Base-by-base conservation (phyloP, 2,797 vertebrate species). In the Fundulus diaphanus region DNA sequence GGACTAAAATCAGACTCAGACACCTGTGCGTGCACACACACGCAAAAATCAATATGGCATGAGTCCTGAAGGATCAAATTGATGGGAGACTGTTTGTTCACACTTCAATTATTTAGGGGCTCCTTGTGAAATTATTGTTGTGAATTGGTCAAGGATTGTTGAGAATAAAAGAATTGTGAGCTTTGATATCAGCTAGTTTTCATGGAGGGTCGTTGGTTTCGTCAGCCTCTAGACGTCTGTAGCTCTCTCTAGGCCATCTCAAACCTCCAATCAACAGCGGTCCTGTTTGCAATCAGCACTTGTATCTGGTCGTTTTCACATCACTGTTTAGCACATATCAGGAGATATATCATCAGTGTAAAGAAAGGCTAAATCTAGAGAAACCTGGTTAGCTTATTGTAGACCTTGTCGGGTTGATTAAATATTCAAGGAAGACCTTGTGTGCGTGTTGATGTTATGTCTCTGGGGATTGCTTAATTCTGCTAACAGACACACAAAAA, bases 401-500 rank as follows among this genome's bases (percentile, higher is more conserved):
- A 73, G 67, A 56, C 76, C 80, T 86, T 80, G 59, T 72, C 49
- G 70, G 73, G 24, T 82, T 85, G 66, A 85, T 89, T 92, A 88
- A 90, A 93, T 89, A 92, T 94, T 93, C 90, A 91, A 83, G 72
- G 61, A 83, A 81, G 88, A 89, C 86, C 82, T 84, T 90, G 91
- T 84, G 87, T 76, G n/a, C n/a, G 79, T 91, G 91, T 93, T 90
- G 89, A 91, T 92, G 91, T 92, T 91, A 33, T 69, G 90, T 93
- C 91, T 90, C 89, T 1, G 24, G 90, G 88, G 92, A 83, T 90
- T 90, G 89, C 90, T 91, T 90, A 90, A 92, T 93, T 93, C 90
- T 92, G 94, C 90, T 92, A 91, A 92, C 90, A 87, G 88, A 93
- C 91, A 92, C 91, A 92, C 79, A 88, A 91, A 90, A 90, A 90